Evolutionary conservation across 2,113 vertebrate species (phyloP).

Genomic region (Pogona vitticeps): DNA sequence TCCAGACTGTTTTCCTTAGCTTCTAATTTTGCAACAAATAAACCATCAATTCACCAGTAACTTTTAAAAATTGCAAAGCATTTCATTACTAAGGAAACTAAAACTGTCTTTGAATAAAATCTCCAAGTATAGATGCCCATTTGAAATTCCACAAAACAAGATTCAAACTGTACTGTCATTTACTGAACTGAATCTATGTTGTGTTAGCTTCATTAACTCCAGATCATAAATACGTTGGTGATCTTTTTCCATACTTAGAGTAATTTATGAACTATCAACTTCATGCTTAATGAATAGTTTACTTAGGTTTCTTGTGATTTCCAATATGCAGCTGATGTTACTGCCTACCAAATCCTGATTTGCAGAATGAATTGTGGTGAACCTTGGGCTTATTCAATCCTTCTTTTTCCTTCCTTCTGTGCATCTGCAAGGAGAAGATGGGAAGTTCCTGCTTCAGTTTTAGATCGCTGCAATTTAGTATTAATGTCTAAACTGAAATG

Average conservation of each 20-base stretch:
- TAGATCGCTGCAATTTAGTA: too few relatives aligned
- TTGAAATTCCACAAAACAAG: neutral
- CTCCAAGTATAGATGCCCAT: neutral
- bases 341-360: too few relatives aligned
- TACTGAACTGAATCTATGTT: neutral
- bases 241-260: neutral
- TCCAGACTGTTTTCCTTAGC: neutral
- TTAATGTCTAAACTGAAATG: too few relatives aligned
- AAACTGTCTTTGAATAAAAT: constrained; percentile 30
- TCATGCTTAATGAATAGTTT: constrained; percentile 47
- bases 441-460: too few relatives aligned
- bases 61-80: neutral
- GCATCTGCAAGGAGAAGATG: too few relatives aligned
- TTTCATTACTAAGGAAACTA: neutral
- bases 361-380: too few relatives aligned
- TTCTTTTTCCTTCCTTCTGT: too few relatives aligned
- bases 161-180: neutral
- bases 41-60: neutral
- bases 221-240: neutral
- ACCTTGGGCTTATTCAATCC: too few relatives aligned
- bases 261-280: constrained; percentile 6
- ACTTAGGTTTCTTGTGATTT: too few relatives aligned
- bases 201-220: neutral
- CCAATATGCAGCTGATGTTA: too few relatives aligned
- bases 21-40: constrained; percentile 48